These are phyloP conservation scores for Oegoconia quadripuncta DNA, from an alignment of 2,888 invertebrate species.

Conservation along the genomic window DNA sequence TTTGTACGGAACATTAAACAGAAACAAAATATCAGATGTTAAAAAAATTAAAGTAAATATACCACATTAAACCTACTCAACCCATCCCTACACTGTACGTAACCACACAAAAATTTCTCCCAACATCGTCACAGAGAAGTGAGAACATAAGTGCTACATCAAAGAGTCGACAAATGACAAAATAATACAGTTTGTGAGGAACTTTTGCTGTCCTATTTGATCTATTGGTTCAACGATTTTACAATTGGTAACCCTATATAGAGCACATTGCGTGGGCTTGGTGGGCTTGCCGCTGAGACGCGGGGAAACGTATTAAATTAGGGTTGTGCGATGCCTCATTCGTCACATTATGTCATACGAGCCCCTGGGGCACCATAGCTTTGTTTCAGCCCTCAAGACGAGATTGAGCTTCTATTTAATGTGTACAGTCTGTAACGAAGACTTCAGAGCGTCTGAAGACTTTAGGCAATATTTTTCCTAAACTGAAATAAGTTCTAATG, in stretches of 20 bases:
- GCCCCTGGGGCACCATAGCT: slow-evolving; percentile 40
- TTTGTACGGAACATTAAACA: too few species aligned
- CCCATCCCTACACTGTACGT: too few species aligned
- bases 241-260: background rate
- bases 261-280: background rate
- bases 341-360: slow-evolving; percentile 44
- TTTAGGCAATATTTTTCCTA: background rate
- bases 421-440: background rate
- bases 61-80: too few species aligned
- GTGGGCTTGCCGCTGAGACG: slow-evolving; percentile 7
- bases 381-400: slow-evolving; percentile 32
- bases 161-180: too few species aligned
- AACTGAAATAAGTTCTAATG: too few species aligned
- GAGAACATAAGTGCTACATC: too few species aligned
- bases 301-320: slow-evolving; percentile 35
- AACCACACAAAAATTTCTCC: too few species aligned
- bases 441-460: background rate
- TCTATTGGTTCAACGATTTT: background rate
- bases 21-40: too few species aligned
- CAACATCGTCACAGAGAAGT: too few species aligned
- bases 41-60: too few species aligned
- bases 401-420: slow-evolving; percentile 6
- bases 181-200: too few species aligned
- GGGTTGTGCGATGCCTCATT: slow-evolving; percentile 35
- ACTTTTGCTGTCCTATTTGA: too few species aligned